These are phyloP conservation scores for Argentina silus DNA, from an alignment of 2,797 vertebrate species.

Conservation along the genomic window DNA sequence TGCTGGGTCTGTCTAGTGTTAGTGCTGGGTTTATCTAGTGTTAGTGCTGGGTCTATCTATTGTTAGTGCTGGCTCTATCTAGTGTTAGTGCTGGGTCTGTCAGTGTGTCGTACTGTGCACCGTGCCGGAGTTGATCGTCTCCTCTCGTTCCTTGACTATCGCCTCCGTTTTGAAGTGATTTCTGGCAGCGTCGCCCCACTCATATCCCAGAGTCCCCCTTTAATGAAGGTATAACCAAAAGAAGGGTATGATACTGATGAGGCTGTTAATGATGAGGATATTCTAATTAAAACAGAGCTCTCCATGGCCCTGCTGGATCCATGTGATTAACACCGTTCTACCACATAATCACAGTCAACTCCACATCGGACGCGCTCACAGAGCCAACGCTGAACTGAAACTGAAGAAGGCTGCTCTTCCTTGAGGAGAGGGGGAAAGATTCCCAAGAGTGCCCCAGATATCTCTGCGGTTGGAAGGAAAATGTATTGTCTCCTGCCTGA, in stretches of 20 bases:
- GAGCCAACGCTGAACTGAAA: not conserved
- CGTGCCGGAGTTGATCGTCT: no score
- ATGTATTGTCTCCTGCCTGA: conserved; percentile 12
- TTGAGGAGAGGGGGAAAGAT: conserved; percentile 21
- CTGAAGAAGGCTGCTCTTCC: not conserved
- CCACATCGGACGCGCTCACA: not conserved
- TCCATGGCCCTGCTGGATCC: not conserved
- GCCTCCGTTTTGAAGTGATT: no score
- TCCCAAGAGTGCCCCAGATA: conserved; percentile 25
- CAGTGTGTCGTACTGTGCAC: no score
- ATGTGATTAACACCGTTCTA: not conserved
- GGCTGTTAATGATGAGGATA: not conserved
- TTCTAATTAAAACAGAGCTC: not conserved
- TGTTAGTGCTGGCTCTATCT: no score
- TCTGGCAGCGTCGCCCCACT: no score
- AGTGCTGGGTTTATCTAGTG: no score
- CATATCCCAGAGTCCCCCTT: not conserved
- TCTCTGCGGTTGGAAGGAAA: conserved; percentile 28
- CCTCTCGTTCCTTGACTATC: no score
- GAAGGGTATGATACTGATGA: not conserved
- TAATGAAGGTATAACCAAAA: not conserved
- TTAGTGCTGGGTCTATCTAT: no score
- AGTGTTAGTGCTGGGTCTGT: no score
- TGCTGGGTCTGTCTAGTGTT: no score
- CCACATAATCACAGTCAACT: not conserved